Conservation (phyloP, 2,797 vertebrate species). For the Galago senegalensis region DNA sequence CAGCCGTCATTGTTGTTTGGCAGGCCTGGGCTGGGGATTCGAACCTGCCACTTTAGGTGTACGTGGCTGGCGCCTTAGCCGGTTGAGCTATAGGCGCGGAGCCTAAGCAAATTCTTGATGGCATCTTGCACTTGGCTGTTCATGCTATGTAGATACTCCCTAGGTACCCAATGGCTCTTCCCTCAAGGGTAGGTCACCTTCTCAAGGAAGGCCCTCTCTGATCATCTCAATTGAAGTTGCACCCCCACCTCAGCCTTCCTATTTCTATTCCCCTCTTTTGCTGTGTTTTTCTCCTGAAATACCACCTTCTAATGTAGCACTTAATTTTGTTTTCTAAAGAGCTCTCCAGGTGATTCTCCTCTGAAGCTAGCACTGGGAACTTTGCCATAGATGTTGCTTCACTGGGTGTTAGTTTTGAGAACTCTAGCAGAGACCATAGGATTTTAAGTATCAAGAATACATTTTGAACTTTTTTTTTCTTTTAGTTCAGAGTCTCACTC, state of each 20-base stretch:
- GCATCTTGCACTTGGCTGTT: background rate
- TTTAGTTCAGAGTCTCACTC: too few species aligned
- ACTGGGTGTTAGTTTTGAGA: background rate
- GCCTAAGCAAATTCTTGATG: background rate
- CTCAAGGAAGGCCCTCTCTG: background rate
- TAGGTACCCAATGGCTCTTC: background rate
- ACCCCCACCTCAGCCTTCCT: background rate
- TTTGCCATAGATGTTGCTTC: background rate
- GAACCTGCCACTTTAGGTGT: too few species aligned
- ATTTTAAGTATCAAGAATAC: background rate
- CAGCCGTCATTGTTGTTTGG: too few species aligned
- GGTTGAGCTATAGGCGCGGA: too few species aligned
- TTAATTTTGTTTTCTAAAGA: background rate
- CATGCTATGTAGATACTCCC: fast-evolving
- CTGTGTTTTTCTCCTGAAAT: background rate
- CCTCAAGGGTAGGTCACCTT: background rate
- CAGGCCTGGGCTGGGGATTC: too few species aligned
- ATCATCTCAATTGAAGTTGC: background rate
- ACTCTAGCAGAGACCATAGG: background rate
- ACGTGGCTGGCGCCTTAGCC: too few species aligned
- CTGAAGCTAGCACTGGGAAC: background rate
- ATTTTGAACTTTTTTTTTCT: background rate
- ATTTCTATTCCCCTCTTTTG: background rate
- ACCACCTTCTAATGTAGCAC: background rate
- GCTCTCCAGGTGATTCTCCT: background rate